Evolutionary conservation across 1,140 invertebrate species (phyloP), one percentile per base, ranked within the genome.

Genomic region (Nylanderia fulva): DNA sequence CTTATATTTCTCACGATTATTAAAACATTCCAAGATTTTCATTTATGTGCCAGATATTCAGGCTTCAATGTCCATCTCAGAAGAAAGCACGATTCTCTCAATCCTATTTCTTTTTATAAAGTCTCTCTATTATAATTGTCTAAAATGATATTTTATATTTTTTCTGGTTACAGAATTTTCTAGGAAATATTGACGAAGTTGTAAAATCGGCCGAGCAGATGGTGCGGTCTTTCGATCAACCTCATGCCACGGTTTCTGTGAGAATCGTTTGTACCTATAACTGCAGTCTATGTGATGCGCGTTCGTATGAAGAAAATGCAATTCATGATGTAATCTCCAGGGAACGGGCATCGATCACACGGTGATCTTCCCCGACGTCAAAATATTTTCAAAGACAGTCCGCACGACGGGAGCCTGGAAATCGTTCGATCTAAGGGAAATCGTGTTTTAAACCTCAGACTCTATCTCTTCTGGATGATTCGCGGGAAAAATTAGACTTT

Each of bases 331-430:
- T 90, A 92, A 92, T 92, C 91, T 90, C 91, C 42, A 80, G 91
- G 91, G 91, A 91, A 91, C 84, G 86, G 52, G 91, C 91, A 92
- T 92, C 91, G 91, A 92, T 92, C 91, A 92, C 91, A 85, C 86
- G 76, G 82, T 75, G 90, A 91, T 89, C 89, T 92, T 90, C 77
- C 75, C 66, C 75, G 75, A 79, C 86, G 91, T 92, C 91, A 92
- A 92, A 92, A 92, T 92, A 92, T 92, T 92, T 92, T 90, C 83
- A 87, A 74, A 77, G 85, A 85, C 85, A 80, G 74, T 85, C 79
- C 80, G 75, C 82, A 69, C 85, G 72, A 45, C 56, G 11, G 74
- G 56, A 64, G 68, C 54, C 42, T 85, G 45, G 48, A 45, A 77
- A 63, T 86, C 56, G 56, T 80, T 71, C 56, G 79, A 84, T 86